Evolutionary conservation across 2,888 invertebrate genomes (phyloP), one percentile per base, ranked within the genome.

Genomic region (Agriopis leucophaearia): DNA sequence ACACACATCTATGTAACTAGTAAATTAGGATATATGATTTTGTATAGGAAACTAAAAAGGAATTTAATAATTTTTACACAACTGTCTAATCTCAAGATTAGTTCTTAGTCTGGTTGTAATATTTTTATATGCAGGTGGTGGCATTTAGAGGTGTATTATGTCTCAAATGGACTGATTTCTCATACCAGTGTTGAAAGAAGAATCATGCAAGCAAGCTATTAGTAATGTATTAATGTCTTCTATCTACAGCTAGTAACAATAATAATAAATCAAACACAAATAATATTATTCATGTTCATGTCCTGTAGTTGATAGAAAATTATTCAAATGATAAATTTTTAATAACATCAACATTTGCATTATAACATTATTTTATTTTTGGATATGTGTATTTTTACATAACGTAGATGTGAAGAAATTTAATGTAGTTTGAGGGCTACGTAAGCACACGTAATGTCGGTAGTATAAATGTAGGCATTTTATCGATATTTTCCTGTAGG

Each of bases 361-460:
- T 44, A 27, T n/a, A 27, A 8, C 36, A 45, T 18, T 57, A n/a
- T 48, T 9, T 12, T 65, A 59, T 65, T 60, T 48, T 60, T 65
- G 48, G 54, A 65, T 54, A 48, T 48, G 48, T 65, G 42, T 65
- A 65, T 65, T 65, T 59, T 42, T 60, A 65, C 18, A 55, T 48
- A 47, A 15, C 8, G 1, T 47, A 18, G 48, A 48, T 12, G 15
- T 15, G 9, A 8, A 45, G 35, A 36, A 13, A 51, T 51, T 35
- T 50, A 27, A 8, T 13, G 10, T 15, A 15, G 45, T 7, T 45
- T 45, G 45, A n/a, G 13, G 27, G 47, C 47, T 16, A 47, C 2
- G 9, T n/a, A n/a, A n/a, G n/a, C n/a, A n/a, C n/a, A n/a, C n/a
- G n/a, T 16, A 47, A 16, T 15, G 16, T 47, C 16, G 16, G 6